These are phyloP conservation scores for Megathymus violae DNA, from an alignment of 1,140 invertebrate genomes.

Conservation along the genomic window DNA sequence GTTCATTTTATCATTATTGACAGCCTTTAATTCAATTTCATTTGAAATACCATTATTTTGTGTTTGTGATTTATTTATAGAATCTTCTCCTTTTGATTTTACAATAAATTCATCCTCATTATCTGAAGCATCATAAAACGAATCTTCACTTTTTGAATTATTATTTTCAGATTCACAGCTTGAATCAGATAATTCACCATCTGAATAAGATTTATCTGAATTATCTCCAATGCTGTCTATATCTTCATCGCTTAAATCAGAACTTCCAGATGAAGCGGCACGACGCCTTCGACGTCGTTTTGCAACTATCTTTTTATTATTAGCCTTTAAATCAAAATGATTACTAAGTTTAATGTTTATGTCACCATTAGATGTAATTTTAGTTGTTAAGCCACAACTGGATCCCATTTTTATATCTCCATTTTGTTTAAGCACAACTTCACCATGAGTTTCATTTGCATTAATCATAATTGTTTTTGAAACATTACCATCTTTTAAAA, in stretches of 20 bases:
- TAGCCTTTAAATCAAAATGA: conserved; percentile 59
- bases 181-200: conserved; percentile 68
- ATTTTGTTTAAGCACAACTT: conserved; percentile 43
- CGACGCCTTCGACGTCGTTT: conserved; percentile 84
- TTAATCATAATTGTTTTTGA: conserved; percentile 39
- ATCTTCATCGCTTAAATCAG: conserved; percentile 80
- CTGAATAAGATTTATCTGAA: conserved; percentile 64
- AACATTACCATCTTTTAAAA: conserved; percentile 24
- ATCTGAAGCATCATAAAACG: conserved; percentile 50
- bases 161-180: conserved; percentile 69
- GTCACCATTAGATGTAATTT: conserved; percentile 17
- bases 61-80: conserved; percentile 25
- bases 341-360: conserved; percentile 44
- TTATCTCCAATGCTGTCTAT: conserved; percentile 82
- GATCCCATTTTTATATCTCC: conserved; percentile 40
- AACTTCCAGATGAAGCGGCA: conserved; percentile 64
- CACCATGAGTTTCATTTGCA: conserved; percentile 39
- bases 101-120: conserved; percentile 42
- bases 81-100: conserved; percentile 41
- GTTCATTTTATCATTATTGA: conserved; percentile 35
- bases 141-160: conserved; percentile 70
- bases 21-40: conserved; percentile 9
- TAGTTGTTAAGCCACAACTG: conserved; percentile 7
- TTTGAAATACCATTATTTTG: conserved; percentile 4
- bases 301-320: conserved; percentile 50